A percentile compares a stretch with the other conserved stretches of the same genome.
These are phyloP conservation scores for Carcharodon carcharias DNA, from an alignment of 2,797 vertebrate genomes.

Conservation along the genomic window DNA sequence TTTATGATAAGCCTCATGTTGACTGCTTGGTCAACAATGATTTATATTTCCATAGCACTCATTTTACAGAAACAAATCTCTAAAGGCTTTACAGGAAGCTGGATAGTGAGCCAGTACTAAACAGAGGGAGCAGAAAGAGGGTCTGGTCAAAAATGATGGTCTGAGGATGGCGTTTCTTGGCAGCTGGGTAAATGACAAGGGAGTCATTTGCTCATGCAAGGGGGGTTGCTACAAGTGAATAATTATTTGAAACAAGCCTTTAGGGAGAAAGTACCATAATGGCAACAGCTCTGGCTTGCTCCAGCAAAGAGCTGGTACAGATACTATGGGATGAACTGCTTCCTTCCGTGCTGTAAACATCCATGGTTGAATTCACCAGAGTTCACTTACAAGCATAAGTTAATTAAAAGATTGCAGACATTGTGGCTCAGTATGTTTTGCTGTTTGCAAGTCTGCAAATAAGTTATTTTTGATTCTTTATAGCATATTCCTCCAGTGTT, in stretches of 20 bases:
- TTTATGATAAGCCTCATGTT: too few relatives aligned
- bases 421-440: background rate
- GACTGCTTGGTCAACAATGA: background rate
- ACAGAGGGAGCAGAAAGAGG: background rate
- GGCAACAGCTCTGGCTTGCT: background rate
- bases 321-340: background rate
- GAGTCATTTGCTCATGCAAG: background rate
- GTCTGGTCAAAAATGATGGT: background rate
- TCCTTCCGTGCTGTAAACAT: background rate
- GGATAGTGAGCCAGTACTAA: background rate
- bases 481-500: background rate
- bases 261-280: background rate
- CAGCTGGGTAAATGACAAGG: background rate
- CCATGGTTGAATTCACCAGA: background rate
- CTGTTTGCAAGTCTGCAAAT: background rate
- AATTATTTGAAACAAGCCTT: conserved; percentile 3
- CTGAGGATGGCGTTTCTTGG: background rate
- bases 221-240: background rate
- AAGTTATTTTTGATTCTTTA: background rate
- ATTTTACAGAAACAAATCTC: background rate
- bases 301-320: background rate
- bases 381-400: background rate
- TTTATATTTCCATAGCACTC: background rate
- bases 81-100: background rate
- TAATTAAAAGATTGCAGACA: background rate